Base-by-base conservation (phyloP, 2,888 invertebrate genomes). In the Chesias legatella region DNA sequence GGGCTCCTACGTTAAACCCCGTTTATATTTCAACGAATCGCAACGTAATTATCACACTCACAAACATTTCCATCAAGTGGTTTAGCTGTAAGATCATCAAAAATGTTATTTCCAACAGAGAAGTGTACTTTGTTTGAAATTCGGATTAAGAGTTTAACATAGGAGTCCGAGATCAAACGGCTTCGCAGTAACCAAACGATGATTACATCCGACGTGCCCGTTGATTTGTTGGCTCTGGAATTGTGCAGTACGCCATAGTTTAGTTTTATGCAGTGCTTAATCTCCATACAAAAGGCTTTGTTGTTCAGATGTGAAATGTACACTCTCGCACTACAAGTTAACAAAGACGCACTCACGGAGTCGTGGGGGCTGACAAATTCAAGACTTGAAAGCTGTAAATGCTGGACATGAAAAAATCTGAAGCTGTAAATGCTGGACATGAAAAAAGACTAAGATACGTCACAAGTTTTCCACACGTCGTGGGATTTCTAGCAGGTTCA, bases 121-220 rank as follows among this genome's bases (percentile, higher is more conserved):
- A 30, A 50, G 47, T 48, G 43, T 42, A 44, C 41, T 45, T 9
- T 29, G 48, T 44, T 54, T 52, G 35, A 48, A 51, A 48, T 48
- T 29, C 32, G 36, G 48, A 51, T 51, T 50, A 50, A 50, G 51
- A 59, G 63, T 67, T 68, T 63, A 65, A 67, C 63, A 67, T 65
- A 64, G 56, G 55, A 50, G 50, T 48, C 30, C 36, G 62, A 82
- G 79, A 81, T 84, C 81, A 84, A 82, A 82, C 74, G 72, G 56
- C 62, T 68, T 67, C 63, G 53, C 67, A 71, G 67, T 67, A 62
- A 62, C 64, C 55, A 59, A 63, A 69, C 63, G 68, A 72, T 73
- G 73, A 79, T 81, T 72, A 70, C 69, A 71, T 75, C 74, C 72
- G 74, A 74, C 73, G 61, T 63, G 35, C 17, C 54, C 45, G 62